Percentiles rank a stretch among this genome's conserved stretches.
These are phyloP conservation scores for Crepidodera aurea DNA, from an alignment of 2,888 invertebrate species.

Conservation along the genomic window DNA sequence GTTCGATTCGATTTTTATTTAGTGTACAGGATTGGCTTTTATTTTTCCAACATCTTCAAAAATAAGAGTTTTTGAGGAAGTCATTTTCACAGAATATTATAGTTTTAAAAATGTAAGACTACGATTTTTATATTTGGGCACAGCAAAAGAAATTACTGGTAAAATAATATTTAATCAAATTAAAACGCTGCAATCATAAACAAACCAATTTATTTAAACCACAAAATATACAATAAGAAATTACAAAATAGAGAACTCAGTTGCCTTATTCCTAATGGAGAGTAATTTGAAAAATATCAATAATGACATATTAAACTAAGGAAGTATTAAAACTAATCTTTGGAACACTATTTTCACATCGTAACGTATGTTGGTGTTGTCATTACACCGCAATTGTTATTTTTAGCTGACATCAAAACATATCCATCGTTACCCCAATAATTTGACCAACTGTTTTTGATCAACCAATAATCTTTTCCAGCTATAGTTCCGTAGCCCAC, in stretches of 20 bases:
- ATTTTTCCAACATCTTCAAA: too few relatives aligned
- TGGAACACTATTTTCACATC: conserved; percentile 61
- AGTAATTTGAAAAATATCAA: not conserved
- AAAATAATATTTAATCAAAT: too few relatives aligned
- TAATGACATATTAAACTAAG: too few relatives aligned
- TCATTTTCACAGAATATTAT: too few relatives aligned
- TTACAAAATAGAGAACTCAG: not conserved
- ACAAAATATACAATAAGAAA: not conserved
- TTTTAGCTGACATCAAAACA: conserved; percentile 85
- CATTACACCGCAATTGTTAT: conserved; percentile 95
- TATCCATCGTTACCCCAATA: conserved; percentile 98
- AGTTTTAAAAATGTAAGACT: too few relatives aligned
- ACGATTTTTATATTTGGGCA: too few relatives aligned
- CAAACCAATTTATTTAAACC: not conserved
- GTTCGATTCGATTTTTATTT: too few relatives aligned
- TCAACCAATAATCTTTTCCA: conserved; percentile 88
- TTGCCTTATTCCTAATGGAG: not conserved
- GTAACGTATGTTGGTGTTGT: conserved; percentile 85
- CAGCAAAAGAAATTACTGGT: too few relatives aligned
- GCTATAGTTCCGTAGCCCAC: conserved; percentile 89
- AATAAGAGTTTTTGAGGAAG: too few relatives aligned
- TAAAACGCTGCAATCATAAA: too few relatives aligned
- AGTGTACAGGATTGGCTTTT: too few relatives aligned
- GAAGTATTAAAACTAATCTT: not conserved
- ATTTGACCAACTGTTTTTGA: conserved; percentile 97